These are phyloP conservation scores for Calyptommatus sinebrachiatus DNA, from an alignment of 2,113 vertebrate species.

Conservation along the genomic window DNA sequence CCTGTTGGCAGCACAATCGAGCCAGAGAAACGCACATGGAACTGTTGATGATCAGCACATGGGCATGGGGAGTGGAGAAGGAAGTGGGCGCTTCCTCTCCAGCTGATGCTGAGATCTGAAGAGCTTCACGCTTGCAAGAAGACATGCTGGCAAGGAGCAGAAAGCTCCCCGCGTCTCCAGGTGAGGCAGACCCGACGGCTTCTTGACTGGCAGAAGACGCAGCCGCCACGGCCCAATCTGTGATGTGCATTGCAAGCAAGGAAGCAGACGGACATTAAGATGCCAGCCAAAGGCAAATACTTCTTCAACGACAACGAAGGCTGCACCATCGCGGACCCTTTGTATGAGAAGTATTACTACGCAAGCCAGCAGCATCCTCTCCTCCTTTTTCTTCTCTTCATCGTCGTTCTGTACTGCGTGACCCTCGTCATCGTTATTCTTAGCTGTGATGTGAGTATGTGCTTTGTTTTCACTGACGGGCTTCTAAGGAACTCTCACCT, in stretches of 20 bases:
- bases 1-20: not conserved
- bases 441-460: conserved; percentile 76
- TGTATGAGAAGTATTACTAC: conserved; percentile 90
- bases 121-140: conserved; percentile 51
- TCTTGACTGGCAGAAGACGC: fast-evolving
- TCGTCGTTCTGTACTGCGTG: conserved; percentile 75
- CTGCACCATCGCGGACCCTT: conserved; percentile 73
- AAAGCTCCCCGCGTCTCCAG: not conserved
- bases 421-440: conserved; percentile 79
- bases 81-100: conserved; percentile 23
- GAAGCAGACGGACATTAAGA: conserved; percentile 62
- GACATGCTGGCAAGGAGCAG: conserved; percentile 13
- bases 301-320: conserved; percentile 87
- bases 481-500: fast-evolving
- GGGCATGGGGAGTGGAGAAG: conserved; percentile 39
- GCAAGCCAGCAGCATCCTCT: conserved; percentile 89
- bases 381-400: conserved; percentile 84
- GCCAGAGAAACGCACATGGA: not conserved
- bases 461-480: not conserved
- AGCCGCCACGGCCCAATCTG: conserved; percentile 3
- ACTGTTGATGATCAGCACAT: conserved; percentile 40
- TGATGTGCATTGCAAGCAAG: conserved; percentile 16
- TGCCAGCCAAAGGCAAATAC: conserved; percentile 95
- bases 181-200: conserved; percentile 4
- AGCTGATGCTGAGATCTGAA: conserved; percentile 22